Conservation (phyloP, 1,140 invertebrate genomes). For the Sitodiplosis mosellana region DNA sequence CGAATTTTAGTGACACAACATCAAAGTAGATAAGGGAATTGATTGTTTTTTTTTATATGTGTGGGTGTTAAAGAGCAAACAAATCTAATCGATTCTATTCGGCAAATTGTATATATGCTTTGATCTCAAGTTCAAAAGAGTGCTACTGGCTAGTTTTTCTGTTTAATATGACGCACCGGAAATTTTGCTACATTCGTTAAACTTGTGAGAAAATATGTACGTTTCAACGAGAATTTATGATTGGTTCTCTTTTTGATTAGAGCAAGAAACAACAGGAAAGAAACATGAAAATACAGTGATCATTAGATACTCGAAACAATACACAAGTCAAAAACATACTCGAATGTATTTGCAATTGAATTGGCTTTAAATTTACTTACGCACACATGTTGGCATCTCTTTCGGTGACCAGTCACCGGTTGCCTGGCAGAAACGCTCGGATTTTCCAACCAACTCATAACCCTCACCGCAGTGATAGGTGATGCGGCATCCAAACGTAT, state of each 20-base stretch:
- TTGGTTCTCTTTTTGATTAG: background rate
- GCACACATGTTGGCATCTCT: constrained; percentile 74
- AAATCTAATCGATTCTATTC: background rate
- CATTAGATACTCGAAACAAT: background rate
- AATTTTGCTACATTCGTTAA: background rate
- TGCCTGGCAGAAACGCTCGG: constrained; percentile 65
- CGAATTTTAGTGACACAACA: no score
- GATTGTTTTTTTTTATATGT: no score
- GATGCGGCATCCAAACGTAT: constrained; percentile 79
- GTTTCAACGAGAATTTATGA: background rate
- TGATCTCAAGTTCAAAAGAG: no score
- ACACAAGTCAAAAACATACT: background rate
- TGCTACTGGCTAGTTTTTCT: no score
- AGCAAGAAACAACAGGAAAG: no score
- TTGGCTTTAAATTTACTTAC: constrained; percentile 31
- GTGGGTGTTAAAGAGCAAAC: background rate
- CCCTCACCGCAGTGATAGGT: constrained; percentile 84
- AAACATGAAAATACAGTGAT: background rate
- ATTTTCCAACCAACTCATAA: constrained; percentile 73
- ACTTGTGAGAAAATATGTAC: background rate
- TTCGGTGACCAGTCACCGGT: constrained; percentile 79
- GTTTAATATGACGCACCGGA: background rate
- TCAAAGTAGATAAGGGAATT: no score
- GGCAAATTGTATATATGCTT: no score
- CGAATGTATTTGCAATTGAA: background rate